Percentiles rank a stretch among this genome's conserved stretches.
Conservation (phyloP, 2,888 invertebrate species). For the Cerceris rybyensis region DNA sequence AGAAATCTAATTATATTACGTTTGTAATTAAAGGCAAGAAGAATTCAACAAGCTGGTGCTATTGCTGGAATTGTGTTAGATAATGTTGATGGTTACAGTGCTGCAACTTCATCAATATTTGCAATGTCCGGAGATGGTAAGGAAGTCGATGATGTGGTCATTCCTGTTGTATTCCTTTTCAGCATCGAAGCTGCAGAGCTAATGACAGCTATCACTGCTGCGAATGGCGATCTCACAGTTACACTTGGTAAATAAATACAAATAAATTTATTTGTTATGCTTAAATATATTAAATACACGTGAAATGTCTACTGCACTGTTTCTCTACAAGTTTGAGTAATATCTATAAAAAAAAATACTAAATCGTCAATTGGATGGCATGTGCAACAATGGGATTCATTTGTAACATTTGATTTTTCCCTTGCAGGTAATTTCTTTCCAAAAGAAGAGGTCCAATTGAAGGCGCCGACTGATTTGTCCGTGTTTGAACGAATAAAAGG, state of each 20-base stretch:
- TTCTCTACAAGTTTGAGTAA: too few species aligned
- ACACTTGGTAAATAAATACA: slow-evolving; percentile 73
- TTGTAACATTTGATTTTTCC: slow-evolving; percentile 6
- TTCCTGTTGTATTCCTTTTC: slow-evolving; percentile 96
- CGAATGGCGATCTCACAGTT: slow-evolving; percentile 69
- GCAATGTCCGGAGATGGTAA: slow-evolving; percentile 97
- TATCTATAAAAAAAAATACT: too few species aligned
- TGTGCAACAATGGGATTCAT: too few species aligned
- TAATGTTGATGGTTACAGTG: slow-evolving; percentile 89
- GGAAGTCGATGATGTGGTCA: slow-evolving; percentile 89
- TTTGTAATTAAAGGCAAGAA: slow-evolving; percentile 85
- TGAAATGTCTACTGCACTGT: too few species aligned
- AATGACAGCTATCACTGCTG: slow-evolving; percentile 83
- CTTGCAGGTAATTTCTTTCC: slow-evolving; percentile 69
- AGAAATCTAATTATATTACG: neutral
- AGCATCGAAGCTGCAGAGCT: slow-evolving; percentile 89
- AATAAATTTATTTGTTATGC: slow-evolving; percentile 2
- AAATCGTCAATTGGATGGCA: too few species aligned
- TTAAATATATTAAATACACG: too few species aligned
- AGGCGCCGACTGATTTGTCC: slow-evolving; percentile 78
- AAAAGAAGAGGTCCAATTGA: slow-evolving; percentile 75
- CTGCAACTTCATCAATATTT: slow-evolving; percentile 91
- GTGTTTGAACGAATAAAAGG: slow-evolving; percentile 78
- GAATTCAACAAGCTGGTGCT: slow-evolving; percentile 92
- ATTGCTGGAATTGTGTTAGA: slow-evolving; percentile 93